These are phyloP conservation scores for Penelope pileata DNA, from an alignment of 2,113 vertebrate genomes.

Conservation along the genomic window DNA sequence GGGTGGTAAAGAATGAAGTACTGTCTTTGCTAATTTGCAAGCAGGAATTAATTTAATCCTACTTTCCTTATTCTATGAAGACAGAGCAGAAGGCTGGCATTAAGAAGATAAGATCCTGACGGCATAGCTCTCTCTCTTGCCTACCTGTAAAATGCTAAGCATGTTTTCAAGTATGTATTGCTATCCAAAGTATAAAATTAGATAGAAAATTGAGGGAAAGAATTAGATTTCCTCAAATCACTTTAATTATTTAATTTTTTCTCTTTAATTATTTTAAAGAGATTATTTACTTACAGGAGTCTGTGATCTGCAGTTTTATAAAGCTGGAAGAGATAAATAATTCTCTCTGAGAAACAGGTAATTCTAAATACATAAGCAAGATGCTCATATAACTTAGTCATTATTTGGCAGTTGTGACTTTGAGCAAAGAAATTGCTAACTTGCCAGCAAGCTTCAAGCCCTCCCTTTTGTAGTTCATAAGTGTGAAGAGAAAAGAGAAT, in stretches of 20 bases:
- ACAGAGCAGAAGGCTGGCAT: background rate
- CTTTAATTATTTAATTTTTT: background rate
- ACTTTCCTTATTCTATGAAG: background rate
- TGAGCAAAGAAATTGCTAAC: background rate
- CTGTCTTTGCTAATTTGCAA: background rate
- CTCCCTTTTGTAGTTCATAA: background rate
- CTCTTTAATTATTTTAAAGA: background rate
- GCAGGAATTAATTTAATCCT: background rate
- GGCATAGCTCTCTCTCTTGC: background rate
- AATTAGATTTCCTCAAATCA: background rate
- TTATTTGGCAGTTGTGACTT: background rate
- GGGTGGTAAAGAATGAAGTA: background rate
- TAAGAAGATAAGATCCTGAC: background rate
- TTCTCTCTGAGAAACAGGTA: background rate
- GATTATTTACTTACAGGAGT: background rate
- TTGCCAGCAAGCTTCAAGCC: background rate
- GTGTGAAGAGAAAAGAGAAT: constrained; percentile 9
- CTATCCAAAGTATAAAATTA: background rate
- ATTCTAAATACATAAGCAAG: background rate
- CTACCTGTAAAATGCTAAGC: background rate
- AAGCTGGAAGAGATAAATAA: background rate
- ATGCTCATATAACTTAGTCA: background rate
- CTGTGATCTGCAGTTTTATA: background rate
- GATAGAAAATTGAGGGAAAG: background rate
- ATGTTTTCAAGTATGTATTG: background rate